These are phyloP conservation scores for Pammene fasciana DNA, from an alignment of 2,888 invertebrate species.

Conservation along the genomic window DNA sequence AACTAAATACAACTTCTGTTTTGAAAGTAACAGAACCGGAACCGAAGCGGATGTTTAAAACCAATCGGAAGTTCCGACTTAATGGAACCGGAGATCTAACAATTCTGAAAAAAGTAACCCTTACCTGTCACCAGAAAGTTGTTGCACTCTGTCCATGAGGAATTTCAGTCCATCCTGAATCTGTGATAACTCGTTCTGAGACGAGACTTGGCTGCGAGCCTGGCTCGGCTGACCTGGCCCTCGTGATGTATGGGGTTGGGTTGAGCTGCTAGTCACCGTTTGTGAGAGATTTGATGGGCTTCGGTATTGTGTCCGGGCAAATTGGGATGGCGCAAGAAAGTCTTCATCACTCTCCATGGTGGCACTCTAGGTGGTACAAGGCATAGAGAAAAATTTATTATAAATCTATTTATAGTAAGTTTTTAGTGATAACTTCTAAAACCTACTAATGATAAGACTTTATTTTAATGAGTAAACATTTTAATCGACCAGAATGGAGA, in stretches of 20 bases:
- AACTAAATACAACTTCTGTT: too few relatives aligned
- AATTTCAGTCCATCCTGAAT: neutral
- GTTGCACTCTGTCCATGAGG: neutral
- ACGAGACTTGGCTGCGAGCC: neutral
- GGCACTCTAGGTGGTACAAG: neutral
- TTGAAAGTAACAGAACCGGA: too few relatives aligned
- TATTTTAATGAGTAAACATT: too few relatives aligned
- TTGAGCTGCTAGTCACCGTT: neutral
- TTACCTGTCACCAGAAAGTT: slow-evolving; percentile 12
- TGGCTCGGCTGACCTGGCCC: neutral
- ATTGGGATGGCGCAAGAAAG: neutral
- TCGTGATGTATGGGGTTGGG: neutral
- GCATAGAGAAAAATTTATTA: neutral
- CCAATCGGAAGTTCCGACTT: too few relatives aligned
- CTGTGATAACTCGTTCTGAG: neutral
- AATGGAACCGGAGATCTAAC: too few relatives aligned
- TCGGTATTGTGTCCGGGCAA: neutral
- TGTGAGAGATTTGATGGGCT: neutral
- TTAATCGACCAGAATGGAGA: too few relatives aligned
- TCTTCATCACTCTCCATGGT: slow-evolving; percentile 11
- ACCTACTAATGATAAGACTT: too few relatives aligned
- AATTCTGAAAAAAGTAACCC: too few relatives aligned
- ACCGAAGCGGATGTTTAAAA: too few relatives aligned
- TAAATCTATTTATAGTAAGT: too few relatives aligned
- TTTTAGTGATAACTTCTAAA: too few relatives aligned